These are phyloP conservation scores for Corynorhinus townsendii DNA, from an alignment of 2,113 vertebrate species.

Conservation along the genomic window DNA sequence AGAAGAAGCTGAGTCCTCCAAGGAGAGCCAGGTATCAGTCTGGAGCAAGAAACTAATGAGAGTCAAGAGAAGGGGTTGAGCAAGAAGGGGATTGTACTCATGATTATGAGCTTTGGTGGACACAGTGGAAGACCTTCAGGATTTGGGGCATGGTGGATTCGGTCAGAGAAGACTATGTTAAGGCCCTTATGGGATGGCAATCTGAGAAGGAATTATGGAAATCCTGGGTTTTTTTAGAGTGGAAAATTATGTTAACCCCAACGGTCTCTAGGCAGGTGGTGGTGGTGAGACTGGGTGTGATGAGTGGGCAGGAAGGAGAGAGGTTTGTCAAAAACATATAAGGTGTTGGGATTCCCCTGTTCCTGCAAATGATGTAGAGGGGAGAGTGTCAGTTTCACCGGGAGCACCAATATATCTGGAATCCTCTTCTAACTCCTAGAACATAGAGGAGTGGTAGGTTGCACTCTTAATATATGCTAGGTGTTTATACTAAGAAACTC, in stretches of 20 bases:
- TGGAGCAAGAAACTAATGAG: background rate
- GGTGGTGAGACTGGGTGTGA: background rate
- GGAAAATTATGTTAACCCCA: background rate
- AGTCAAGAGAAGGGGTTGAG: background rate
- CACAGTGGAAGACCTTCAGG: background rate
- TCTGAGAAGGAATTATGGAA: background rate
- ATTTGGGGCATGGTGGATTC: fast-evolving
- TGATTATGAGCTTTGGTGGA: background rate
- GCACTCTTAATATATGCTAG: background rate
- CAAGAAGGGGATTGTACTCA: background rate
- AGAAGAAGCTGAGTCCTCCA: background rate
- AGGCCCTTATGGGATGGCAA: background rate
- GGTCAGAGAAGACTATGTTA: background rate
- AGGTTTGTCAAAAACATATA: background rate
- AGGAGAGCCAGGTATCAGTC: background rate
- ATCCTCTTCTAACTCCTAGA: background rate
- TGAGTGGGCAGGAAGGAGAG: background rate
- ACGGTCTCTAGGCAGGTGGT: background rate
- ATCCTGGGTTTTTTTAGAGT: background rate
- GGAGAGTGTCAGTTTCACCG: background rate
- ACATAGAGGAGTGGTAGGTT: background rate
- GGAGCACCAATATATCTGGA: background rate
- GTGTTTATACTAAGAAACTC: background rate
- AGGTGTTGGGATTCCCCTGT: background rate
- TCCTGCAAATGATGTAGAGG: background rate